These are phyloP conservation scores for Gnathonemus echidnorhynchus DNA, from an alignment of 2,113 vertebrate species.

Conservation along the genomic window DNA sequence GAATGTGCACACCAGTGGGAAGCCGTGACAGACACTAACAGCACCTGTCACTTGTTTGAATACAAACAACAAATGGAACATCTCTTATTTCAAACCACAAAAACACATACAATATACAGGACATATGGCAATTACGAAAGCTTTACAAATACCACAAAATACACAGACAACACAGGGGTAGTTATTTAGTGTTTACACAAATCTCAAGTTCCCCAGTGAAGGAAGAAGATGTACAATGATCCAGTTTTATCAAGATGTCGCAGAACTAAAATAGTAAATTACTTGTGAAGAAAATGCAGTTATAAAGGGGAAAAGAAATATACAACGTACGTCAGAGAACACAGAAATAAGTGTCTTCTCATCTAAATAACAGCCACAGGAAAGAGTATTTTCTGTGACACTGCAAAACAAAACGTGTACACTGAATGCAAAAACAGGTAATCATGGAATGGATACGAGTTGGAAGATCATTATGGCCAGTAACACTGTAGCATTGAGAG, in stretches of 20 bases:
- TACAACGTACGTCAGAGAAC: neutral
- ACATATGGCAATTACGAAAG: constrained; percentile 12
- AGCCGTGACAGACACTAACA: neutral
- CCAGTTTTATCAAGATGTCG: neutral
- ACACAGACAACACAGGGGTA: constrained; percentile 17
- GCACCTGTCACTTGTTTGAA: constrained; percentile 17
- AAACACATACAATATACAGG: constrained; percentile 12
- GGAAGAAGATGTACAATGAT: constrained; percentile 5
- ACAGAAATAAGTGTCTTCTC: neutral
- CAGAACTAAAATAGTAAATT: neutral
- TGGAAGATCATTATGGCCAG: neutral
- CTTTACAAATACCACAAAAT: constrained; percentile 18
- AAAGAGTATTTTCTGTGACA: neutral
- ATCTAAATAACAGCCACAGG: neutral
- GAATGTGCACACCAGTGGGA: neutral
- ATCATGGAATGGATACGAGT: neutral
- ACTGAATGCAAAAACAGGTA: neutral
- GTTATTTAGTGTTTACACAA: neutral
- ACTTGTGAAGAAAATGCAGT: neutral
- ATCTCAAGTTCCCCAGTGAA: constrained; percentile 24
- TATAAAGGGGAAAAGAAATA: neutral
- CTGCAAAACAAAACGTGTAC: neutral
- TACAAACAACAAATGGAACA: neutral
- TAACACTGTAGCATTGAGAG: neutral
- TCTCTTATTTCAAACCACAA: constrained; percentile 2